Conservation (phyloP, 2,113 vertebrate species). For the Geothlypis trichas region DNA sequence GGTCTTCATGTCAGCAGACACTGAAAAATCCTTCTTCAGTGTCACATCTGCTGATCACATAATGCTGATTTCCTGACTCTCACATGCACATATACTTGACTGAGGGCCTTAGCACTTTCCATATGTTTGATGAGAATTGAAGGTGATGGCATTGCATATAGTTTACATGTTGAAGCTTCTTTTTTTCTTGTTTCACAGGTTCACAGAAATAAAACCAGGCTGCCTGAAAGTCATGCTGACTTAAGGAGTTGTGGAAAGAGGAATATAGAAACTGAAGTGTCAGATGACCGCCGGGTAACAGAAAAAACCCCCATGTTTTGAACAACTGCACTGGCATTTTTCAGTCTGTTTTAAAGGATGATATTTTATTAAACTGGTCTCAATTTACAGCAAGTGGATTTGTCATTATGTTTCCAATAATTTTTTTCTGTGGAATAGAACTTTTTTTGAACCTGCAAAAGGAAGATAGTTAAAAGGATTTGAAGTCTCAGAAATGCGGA, state of each 20-base stretch:
- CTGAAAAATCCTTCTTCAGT: neutral
- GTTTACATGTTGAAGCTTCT: conserved; percentile 41
- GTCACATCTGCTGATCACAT: neutral
- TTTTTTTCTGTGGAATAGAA: neutral
- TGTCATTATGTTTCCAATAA: neutral
- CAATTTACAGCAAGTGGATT: neutral
- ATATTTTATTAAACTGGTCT: conserved; percentile 56
- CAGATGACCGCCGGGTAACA: neutral
- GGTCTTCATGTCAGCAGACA: neutral
- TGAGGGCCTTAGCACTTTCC: neutral
- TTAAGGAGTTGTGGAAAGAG: conserved; percentile 63
- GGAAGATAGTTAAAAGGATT: neutral
- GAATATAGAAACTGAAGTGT: conserved; percentile 21
- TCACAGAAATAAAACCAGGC: conserved; percentile 88
- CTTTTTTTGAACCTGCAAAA: neutral
- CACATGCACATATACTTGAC: neutral
- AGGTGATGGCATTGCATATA: neutral
- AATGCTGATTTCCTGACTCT: neutral
- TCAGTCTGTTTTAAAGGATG: conserved; percentile 22
- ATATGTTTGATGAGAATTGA: neutral
- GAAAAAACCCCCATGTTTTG: neutral
- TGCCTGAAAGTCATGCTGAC: conserved; percentile 86
- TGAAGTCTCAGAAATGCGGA: neutral
- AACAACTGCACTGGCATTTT: conserved; percentile 40
- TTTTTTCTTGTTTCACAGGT: conserved; percentile 79